Base-by-base conservation (phyloP, 2,888 invertebrate species). In the Anarsia innoxiella region DNA sequence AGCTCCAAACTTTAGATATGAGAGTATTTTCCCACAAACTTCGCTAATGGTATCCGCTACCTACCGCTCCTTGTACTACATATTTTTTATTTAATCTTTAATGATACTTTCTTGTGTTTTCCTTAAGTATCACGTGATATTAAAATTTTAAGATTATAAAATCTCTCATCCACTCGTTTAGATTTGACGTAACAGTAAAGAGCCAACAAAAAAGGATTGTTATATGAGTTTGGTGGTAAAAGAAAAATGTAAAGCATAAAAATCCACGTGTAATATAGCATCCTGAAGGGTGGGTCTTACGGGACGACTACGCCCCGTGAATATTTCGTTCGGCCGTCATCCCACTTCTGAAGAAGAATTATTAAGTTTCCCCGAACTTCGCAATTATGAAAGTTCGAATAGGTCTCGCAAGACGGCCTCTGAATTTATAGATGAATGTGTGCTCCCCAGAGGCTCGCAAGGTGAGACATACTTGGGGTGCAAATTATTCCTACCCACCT, bases 341-440 rank as follows among this genome's bases (percentile, higher is more conserved):
- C 75, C 76, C 58, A 79, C 79, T 83, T 82, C 73, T 67, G 70
- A 83, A 82, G 83, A 84, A 83, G 84, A 83, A 84, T 84, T 84
- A 84, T 83, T 83, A 84, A 84, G 79, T 84, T 84, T 74, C 66
- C 56, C 66, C 75, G 70, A 83, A 84, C 83, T 84, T 82, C 70
- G 80, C 82, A 84, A 84, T 84, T 84, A 84, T 83, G 83, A 80
- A 82, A 83, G 80, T 84, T 84, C 78, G 77, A 82, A 84, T 82
- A 80, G 80, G 83, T 82, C 80, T 76, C 64, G 62, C 67, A 78
- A 78, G 82, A 82, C 83, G 80, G 72, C 66, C 67, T 66, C 80
- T 74, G 83, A 83, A 84, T 84, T 83, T 82, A 82, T 84, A 84
- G 79, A 78, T 75, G 79, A 78, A 76, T 82, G 60, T 82, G 69